phyloP scores from a whole-genome alignment of 2,113 vertebrate genomes.

The Pteropus alecto region DNA sequence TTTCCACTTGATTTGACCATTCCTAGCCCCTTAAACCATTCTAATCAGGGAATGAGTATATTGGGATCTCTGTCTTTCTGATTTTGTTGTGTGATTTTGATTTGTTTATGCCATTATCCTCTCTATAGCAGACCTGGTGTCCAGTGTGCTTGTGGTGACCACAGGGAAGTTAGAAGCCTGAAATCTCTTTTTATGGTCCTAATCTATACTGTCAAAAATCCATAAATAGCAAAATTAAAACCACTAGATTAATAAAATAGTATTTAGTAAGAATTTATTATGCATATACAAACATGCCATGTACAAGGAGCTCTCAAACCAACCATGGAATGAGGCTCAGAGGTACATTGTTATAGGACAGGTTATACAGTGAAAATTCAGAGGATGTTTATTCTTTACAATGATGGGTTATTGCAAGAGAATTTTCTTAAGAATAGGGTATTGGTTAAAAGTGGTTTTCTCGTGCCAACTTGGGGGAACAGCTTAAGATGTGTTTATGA shows the following conservation, averaged over 20 bases:
- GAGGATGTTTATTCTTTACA: not conserved
- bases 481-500: not conserved
- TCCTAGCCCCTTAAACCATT: not conserved
- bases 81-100: not conserved
- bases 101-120: not conserved
- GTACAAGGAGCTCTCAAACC: not conserved
- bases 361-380: not conserved
- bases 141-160: fast-evolving
- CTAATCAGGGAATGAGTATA: not conserved
- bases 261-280: not conserved
- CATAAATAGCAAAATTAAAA: not conserved
- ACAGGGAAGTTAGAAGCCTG: not conserved
- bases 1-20: not conserved
- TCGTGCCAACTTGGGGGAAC: not conserved
- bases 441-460: not conserved
- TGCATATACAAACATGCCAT: not conserved
- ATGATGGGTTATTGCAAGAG: not conserved
- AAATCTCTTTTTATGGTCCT: not conserved
- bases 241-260: not conserved
- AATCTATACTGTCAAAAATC: not conserved
- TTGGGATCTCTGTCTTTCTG: not conserved
- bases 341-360: not conserved
- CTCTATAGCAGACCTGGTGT: not conserved
- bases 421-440: not conserved
- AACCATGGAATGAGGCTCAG: not conserved